Base-by-base conservation (phyloP, 2,113 vertebrate genomes). In the Nothoprocta pentlandii region DNA sequence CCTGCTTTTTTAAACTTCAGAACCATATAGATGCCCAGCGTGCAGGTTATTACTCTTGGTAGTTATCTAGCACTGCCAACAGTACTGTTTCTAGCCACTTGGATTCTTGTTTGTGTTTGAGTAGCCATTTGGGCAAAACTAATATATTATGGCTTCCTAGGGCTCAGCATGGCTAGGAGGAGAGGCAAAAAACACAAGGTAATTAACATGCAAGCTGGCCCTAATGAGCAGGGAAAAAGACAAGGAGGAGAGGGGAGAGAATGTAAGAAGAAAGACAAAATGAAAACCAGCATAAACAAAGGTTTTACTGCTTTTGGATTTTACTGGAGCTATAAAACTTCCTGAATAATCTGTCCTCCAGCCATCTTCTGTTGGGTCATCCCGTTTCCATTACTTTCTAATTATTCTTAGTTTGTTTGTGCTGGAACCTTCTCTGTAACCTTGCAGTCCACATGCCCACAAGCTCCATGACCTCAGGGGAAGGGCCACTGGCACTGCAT, bases 361-460 rank as follows among this genome's bases (percentile, higher is more conserved):
- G 14, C 32, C 22, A 47, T 47, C 23, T 51, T 49, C 25, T 69
- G 2, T 16, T 20, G 83, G 10, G 28, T 80, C 46, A 12, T 44
- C 49, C 26, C 71, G 13, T 16, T 70, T 51, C 49, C 11, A 5
- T 25, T 78, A n/a, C 61, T 89, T 80, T 68, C 61, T 90, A 5
- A 34, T 56, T 75, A 0, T 0, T 70, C 13, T 77, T 73, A 39
- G 10, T 44, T 84, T 23, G 17, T 83, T 93, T 79, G 15, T 64
- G 39, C 53, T 13, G 3, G 39, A 80, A 75, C 11, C 12, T 5
- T 42, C 42, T 88, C 46, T 14, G 16, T 49, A 88, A 78, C 44
- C 42, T 80, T 2, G 0, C 16, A 83, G 64, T 59, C 25, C 76
- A 17, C 30, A 9, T 73, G 32, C 22, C 10, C 41, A 20, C 0